These are phyloP conservation scores for Gymnarchus niloticus DNA, from an alignment of 2,113 vertebrate species.

Conservation along the genomic window DNA sequence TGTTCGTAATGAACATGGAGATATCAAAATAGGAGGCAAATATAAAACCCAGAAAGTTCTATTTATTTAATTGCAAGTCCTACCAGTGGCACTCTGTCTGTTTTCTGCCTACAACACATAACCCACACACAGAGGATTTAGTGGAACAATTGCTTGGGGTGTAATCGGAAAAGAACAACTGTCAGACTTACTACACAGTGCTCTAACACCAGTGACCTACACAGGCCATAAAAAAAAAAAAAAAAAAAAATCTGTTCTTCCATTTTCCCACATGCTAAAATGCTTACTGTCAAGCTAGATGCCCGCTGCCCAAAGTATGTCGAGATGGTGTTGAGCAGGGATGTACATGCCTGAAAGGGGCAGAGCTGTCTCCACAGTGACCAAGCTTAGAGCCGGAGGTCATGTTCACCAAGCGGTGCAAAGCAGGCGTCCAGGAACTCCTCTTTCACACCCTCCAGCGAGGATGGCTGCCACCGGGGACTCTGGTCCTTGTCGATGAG, in stretches of 20 bases:
- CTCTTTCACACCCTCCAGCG: slow-evolving; percentile 73
- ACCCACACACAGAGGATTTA: not conserved
- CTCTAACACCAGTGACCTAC: not conserved
- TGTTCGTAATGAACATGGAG: not conserved
- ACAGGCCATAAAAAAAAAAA: not conserved
- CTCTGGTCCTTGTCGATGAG: slow-evolving; percentile 85
- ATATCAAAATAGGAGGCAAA: not conserved
- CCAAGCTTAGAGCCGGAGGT: slow-evolving; percentile 68
- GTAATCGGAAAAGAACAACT: not conserved
- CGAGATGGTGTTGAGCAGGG: not conserved
- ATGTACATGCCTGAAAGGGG: not conserved
- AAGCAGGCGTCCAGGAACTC: slow-evolving; percentile 72
- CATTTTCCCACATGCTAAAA: not conserved
- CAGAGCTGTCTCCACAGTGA: not conserved
- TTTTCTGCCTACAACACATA: not conserved
- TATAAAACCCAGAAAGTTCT: not conserved
- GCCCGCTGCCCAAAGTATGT: not conserved
- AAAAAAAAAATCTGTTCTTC: not conserved
- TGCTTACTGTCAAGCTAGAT: not conserved
- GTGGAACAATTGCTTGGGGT: not conserved
- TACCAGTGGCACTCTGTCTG: not conserved
- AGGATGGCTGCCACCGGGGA: slow-evolving; percentile 79
- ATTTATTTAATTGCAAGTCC: not conserved
- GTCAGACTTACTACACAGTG: not conserved
- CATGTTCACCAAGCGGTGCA: slow-evolving; percentile 70